phyloP scores from a whole-genome alignment of 1,140 invertebrate species.

The Aphelenchoides avenae region DNA sequence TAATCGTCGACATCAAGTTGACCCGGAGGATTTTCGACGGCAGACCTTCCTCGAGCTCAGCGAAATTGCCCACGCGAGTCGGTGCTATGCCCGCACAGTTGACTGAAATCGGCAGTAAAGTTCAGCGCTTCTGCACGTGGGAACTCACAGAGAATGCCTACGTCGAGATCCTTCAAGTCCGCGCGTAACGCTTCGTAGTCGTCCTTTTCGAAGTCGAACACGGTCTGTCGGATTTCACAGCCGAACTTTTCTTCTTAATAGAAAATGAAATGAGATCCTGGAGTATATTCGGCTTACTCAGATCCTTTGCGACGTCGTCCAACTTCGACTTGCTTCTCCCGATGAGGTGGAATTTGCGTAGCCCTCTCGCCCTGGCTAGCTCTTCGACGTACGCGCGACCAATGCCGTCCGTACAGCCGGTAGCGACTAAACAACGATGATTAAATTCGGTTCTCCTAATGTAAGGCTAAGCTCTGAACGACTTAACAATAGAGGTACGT shows the following conservation, averaged over 20 bases:
- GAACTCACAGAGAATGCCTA: slow-evolving; percentile 71
- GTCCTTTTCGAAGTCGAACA: slow-evolving; percentile 58
- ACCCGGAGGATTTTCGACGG: slow-evolving; percentile 58
- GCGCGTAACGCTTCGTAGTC: slow-evolving; percentile 60
- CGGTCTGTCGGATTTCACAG: slow-evolving; percentile 37
- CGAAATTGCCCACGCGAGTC: slow-evolving; percentile 71
- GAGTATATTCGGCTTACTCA: slow-evolving; percentile 70
- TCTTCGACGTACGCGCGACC: slow-evolving; percentile 81
- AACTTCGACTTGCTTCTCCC: slow-evolving; percentile 79
- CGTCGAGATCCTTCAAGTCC: slow-evolving; percentile 73
- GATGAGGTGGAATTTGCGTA: slow-evolving; percentile 66
- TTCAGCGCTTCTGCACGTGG: too few species aligned
- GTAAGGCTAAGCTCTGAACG: too few species aligned
- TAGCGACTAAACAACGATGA: slow-evolving; percentile 70
- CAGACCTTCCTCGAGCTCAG: slow-evolving; percentile 56
- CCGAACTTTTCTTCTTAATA: slow-evolving; percentile 49
- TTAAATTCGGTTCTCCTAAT: too few species aligned
- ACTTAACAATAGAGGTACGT: too few species aligned
- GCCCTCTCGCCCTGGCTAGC: slow-evolving; percentile 61
- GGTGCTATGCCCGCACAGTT: slow-evolving; percentile 95
- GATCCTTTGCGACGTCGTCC: slow-evolving; percentile 73
- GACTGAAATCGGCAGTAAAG: slow-evolving; percentile 67
- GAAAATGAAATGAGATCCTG: too few species aligned
- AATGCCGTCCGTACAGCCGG: slow-evolving; percentile 84
- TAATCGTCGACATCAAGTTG: slow-evolving; percentile 52